Conservation (phyloP, 2,113 vertebrate genomes). For the Phalacrocorax aristotelis region DNA sequence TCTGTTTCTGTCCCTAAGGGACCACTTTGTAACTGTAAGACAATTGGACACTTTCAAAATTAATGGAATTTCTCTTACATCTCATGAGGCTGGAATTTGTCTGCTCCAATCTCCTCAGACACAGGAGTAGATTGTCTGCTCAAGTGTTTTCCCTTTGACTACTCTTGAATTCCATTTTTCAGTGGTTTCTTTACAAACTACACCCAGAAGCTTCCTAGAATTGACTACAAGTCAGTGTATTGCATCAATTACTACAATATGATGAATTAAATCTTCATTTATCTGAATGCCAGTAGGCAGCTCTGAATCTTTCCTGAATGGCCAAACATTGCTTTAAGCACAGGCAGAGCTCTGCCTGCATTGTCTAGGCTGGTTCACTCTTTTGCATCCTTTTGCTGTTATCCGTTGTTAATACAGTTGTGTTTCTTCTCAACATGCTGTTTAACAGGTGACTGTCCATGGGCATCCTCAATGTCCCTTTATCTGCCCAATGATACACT, state of each 20-base stretch:
- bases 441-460: background rate
- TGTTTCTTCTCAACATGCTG: background rate
- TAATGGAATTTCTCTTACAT: background rate
- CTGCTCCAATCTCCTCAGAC: background rate
- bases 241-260: background rate
- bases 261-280: constrained; percentile 36
- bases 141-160: background rate
- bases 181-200: background rate
- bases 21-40: background rate
- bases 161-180: constrained; percentile 10
- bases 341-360: background rate
- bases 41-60: constrained; percentile 13
- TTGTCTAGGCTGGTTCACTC: background rate
- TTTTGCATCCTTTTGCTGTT: background rate
- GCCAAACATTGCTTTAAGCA: background rate
- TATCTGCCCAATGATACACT: background rate
- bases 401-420: background rate
- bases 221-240: background rate
- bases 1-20: background rate
- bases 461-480: background rate
- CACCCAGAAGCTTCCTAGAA: constrained; percentile 29
- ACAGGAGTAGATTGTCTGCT: background rate
- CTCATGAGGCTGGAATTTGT: constrained; percentile 4
- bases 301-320: background rate
- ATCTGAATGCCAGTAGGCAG: background rate